Evolutionary conservation across 2,113 vertebrate genomes (phyloP).

Genomic region (Microcebus tavaratra): DNA sequence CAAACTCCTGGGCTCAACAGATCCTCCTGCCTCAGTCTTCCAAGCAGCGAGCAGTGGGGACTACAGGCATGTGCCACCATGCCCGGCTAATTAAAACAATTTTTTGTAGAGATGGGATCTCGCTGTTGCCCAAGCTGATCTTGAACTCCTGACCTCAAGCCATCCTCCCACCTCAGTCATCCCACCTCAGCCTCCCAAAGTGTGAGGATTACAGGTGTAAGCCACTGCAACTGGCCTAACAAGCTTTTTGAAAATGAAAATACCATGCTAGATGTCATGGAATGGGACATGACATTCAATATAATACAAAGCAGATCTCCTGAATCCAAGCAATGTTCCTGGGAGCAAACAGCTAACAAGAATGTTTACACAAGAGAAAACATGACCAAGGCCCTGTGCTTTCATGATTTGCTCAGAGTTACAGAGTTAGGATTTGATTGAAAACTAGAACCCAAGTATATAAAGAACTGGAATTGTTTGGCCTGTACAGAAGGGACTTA

Average conservation of each 20-base stretch:
- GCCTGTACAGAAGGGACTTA: neutral
- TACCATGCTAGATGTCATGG: neutral
- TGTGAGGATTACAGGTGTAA: no score
- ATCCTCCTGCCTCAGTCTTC: no score
- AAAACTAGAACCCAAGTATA: neutral
- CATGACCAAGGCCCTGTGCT: neutral
- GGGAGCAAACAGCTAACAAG: neutral
- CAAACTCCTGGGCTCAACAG: no score
- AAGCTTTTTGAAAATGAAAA: neutral
- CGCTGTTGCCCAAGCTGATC: no score
- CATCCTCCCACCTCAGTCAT: no score
- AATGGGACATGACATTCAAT: neutral
- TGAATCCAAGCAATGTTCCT: neutral
- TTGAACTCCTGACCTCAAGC: no score
- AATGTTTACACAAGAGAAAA: neutral
- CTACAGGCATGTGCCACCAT: no score
- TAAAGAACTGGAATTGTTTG: neutral
- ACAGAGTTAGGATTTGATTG: neutral
- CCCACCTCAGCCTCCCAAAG: no score
- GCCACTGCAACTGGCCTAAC: no score
- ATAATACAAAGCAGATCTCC: neutral
- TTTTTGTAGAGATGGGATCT: no score
- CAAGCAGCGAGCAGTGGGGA: no score
- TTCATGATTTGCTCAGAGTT: conserved; percentile 13
- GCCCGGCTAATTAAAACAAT: no score